phyloP scores from a whole-genome alignment of 2,888 invertebrate species.

The Cyrtodaria siliqua region DNA sequence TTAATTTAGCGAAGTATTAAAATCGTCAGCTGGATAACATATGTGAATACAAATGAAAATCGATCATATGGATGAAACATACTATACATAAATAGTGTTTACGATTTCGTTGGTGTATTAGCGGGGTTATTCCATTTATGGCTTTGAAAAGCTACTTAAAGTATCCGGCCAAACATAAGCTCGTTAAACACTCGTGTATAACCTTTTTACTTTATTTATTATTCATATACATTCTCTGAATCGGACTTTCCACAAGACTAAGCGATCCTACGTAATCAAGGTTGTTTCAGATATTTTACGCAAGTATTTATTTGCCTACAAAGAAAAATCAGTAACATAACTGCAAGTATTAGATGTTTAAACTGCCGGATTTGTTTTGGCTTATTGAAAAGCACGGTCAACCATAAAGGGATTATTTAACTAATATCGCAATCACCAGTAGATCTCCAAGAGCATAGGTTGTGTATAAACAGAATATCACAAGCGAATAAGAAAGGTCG shows the following conservation, averaged over 20 bases:
- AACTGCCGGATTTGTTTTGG: conserved; percentile 28
- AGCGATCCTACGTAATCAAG: conserved; percentile 1
- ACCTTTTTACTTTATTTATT: too few relatives aligned
- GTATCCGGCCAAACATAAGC: conserved; percentile 1
- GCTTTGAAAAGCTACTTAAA: too few relatives aligned
- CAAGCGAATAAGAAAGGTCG: neutral
- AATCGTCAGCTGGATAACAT: too few relatives aligned
- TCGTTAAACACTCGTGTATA: conserved; percentile 3
- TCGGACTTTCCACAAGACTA: conserved; percentile 2
- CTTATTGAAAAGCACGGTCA: conserved; percentile 36
- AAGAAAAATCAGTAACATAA: conserved; percentile 14
- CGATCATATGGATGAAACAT: too few relatives aligned
- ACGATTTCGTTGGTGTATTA: too few relatives aligned
- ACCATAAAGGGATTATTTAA: conserved; percentile 41
- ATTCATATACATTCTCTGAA: too few relatives aligned
- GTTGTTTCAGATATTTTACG: conserved; percentile 26
- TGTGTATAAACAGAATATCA: conserved; percentile 5
- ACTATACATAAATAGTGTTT: too few relatives aligned
- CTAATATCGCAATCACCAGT: conserved; percentile 28
- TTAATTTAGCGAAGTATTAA: too few relatives aligned
- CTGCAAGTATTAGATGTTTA: conserved; percentile 18
- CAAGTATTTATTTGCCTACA: conserved; percentile 4
- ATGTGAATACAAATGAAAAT: too few relatives aligned
- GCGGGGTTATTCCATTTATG: too few relatives aligned
- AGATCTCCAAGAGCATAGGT: conserved; percentile 14